Evolutionary conservation across 2,797 vertebrate genomes (phyloP), one percentile per base, ranked within the genome.

Genomic region (Simalia tracyae): DNA sequence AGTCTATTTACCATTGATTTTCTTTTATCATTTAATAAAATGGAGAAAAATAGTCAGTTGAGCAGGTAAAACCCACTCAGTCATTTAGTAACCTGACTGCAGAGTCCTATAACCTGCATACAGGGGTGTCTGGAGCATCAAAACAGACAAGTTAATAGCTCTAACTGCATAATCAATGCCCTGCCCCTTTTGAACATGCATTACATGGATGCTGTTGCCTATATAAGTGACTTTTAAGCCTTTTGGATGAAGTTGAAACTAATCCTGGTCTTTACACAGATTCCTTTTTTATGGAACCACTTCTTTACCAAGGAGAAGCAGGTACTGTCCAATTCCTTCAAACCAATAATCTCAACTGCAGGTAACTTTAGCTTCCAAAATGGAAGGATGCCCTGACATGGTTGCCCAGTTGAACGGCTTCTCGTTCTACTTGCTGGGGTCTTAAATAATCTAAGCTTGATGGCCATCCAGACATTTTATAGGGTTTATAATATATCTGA

Each of bases 401-500:
- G 42, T 5, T 81, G 64, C 9, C 64, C 88, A 90, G 22, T 60
- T 22, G 12, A 92, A 92, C 86, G 7, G 17, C 61, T 81, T 64
- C 66, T 64, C 31, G n/a, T 91, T 76, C 10, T 84, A 26, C 84
- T 24, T 50, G 54, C 19, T 28, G 56, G 50, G 46, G 64, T 50
- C 66, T 76, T 56, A 90, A 91, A 91, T 87, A 89, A 86, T 42
- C 60, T 86, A n/a, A 87, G 22, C 60, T 90, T 84, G 57, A 84
- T 24, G 66, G 31, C 19, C 85, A 59, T 84, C 66, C 50, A 92
- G 72, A 93, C 86, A 91, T 63, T 81, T 86, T 89, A 11, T 90
- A 93, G 81, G 92, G 88, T 93, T 93, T 94, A 95, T 88, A 91
- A 50, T 68, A 91, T 2, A 26, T 89, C 87, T 85, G 54, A 72